Percentiles rank a stretch among this genome's conserved stretches.
Evolutionary conservation across 2,113 vertebrate species (phyloP).

Genomic region (Catharus bicknelli): DNA sequence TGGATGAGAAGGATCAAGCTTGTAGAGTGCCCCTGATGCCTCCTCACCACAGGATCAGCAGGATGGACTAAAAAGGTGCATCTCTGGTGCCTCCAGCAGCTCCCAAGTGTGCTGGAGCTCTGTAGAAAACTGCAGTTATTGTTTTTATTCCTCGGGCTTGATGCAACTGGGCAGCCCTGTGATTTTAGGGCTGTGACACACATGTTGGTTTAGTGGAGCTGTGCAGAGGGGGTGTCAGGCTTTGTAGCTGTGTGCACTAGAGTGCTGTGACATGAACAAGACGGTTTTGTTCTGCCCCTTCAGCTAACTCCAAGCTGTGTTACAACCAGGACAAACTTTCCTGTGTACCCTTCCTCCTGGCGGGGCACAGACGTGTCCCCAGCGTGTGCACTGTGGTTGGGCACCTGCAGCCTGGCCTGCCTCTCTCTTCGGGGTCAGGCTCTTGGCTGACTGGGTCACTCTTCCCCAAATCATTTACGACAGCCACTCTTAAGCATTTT

Average conservation of each 20-base stretch:
- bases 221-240: neutral
- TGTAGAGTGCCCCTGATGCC: neutral
- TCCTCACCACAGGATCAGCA: neutral
- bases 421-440: neutral
- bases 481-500: neutral
- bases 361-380: neutral
- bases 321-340: too few relatives aligned
- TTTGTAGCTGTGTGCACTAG: neutral
- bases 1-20: neutral
- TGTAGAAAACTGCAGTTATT: neutral
- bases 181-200: neutral
- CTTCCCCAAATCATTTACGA: neutral
- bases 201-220: fast-evolving
- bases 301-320: neutral
- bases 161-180: neutral
- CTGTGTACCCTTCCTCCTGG: fast-evolving
- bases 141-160: neutral
- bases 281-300: neutral
- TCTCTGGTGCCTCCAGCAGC: neutral
- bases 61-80: neutral
- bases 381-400: fast-evolving
- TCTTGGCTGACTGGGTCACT: neutral
- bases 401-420: neutral
- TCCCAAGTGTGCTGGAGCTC: neutral
- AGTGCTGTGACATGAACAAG: neutral